Evolutionary conservation across 2,797 vertebrate genomes (phyloP), one percentile per base, ranked within the genome.

Genomic region (Pachyuromys duprasi): DNA sequence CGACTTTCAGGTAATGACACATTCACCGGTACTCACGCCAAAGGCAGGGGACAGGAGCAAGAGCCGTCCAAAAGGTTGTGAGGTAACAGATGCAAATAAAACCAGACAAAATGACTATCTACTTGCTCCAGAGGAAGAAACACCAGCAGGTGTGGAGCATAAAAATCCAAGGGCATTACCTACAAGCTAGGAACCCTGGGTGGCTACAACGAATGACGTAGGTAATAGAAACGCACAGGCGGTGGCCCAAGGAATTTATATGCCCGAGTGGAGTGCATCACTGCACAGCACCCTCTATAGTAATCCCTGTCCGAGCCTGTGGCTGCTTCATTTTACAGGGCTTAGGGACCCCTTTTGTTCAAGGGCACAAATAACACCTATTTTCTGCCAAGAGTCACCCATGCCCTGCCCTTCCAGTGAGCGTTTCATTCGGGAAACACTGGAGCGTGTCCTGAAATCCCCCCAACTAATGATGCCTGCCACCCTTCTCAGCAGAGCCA

Each of bases 141-240:
- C 0, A 14, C 6, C 4, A 6, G 24, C 15, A n/a, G 8, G 3
- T 12, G 60, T 0, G 31, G 28, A 18, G 2, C 8, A 2, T 0
- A 11, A 53, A 63, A 69, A 20, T 0, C 15, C 6, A 24, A 26
- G 13, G 62, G 62, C 28, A 57, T 63, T 28, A 33, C 26, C 39
- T 69, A 45, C 65, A 14, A 1, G 36, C 26, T 1, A 14, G 49
- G 24, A 67, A 53, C 36, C 31, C 22, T 26, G 3, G 26, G 26
- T 2, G 11, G 22, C 72, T 17, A 26, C 36, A 60, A 75, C 53
- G 53, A 49, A 33, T 18, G 4, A 53, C 4, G 8, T 26, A 70
- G 15, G 78, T 4, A 13, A 20, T 0, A 3, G 33, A 45, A 28
- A 2, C 0, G n/a, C n/a, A 0, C 1, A 0, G 8, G 39, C 17